Conservation (phyloP, 2,113 vertebrate species). For the Pavo muticus region DNA sequence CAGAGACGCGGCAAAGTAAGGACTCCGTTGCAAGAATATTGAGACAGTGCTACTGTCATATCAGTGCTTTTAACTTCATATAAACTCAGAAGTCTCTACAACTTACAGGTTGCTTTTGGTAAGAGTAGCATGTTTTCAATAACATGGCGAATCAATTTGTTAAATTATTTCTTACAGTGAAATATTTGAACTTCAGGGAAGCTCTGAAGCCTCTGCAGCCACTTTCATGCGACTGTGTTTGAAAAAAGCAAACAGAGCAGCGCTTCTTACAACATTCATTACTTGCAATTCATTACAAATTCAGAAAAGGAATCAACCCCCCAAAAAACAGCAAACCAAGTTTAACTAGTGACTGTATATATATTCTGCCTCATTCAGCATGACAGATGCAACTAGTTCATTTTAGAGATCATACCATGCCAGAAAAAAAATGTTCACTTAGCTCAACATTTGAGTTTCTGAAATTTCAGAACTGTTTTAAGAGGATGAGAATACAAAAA, state of each 20-base stretch:
- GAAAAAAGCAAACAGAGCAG: neutral
- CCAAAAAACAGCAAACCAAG: neutral
- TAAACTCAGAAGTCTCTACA: neutral
- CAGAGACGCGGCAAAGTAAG: neutral
- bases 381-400: neutral
- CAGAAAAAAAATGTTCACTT: neutral
- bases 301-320: neutral
- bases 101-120: neutral
- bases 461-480: neutral
- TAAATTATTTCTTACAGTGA: neutral
- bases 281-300: neutral
- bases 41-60: neutral
- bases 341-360: neutral
- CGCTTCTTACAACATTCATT: neutral
- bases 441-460: neutral
- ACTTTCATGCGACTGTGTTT: neutral
- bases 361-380: neutral
- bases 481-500: neutral
- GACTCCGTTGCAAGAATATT: neutral
- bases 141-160: neutral
- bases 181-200: neutral
- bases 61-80: neutral
- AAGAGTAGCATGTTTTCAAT: neutral
- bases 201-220: neutral
- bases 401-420: neutral